Evolutionary conservation across 2,888 invertebrate genomes (phyloP), one percentile per base, ranked within the genome.

Genomic region (Lycaena phlaeas): DNA sequence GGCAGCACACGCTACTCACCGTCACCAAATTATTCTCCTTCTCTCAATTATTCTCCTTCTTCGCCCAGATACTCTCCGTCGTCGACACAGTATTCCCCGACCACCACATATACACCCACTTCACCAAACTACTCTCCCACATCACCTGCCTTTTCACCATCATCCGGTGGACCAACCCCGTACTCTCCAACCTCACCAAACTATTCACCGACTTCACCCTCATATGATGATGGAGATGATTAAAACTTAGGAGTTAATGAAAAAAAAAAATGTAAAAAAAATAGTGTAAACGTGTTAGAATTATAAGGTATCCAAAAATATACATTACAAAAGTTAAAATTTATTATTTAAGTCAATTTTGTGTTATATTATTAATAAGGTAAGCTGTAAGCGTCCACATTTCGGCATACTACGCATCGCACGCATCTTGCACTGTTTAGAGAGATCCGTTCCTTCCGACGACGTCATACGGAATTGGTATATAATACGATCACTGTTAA

Each of bases 101-200:
- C 91, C 15, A 91, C 90, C 15, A 91, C 90, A 18, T 95, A 92
- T 66, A 91, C 92, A 0, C 94, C 93, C 0, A 90, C 92, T 1
- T 91, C 90, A 6, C 93, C 94, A 0, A 90, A 90, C 36, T 92
- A 91, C 54, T 92, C 92, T n/a, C 91, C 91, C 10, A 87, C 91
- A 29, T 94, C 96, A 0, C 95, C 95, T 6, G 92, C 89, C 36
- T 92, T 92, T 59, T 94, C 94, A 0, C 92, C 91, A 0, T 93
- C 94, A n/a, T 91, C 58, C 2, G 68, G 61, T 12, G 95, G 45
- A 86, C 92, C 81, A 12, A 73, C 69, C 7, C 68, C 70, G 14
- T 85, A 74, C 45, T 82, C 82, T 2, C 79, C 82, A 1, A 79
- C 79, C 25, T 82, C 82, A 15, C 75, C 75, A 0, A 68, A 68